These are phyloP conservation scores for Sterrhoptilus dennistouni DNA, from an alignment of 2,113 vertebrate genomes.

Conservation along the genomic window DNA sequence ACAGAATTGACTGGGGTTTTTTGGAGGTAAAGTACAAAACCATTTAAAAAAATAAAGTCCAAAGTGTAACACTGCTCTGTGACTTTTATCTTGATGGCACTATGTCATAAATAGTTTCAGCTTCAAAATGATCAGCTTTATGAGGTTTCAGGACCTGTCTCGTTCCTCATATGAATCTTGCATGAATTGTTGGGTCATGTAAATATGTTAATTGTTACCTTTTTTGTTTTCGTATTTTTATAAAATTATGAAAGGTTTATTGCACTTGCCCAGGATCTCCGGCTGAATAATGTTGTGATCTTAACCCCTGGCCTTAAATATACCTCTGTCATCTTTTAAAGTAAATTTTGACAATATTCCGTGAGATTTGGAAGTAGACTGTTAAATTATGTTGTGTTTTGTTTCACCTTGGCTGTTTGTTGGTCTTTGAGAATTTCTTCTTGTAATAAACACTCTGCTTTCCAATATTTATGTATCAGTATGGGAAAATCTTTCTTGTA, in stretches of 20 bases:
- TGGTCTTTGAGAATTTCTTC: background rate
- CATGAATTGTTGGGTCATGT: background rate
- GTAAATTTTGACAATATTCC: background rate
- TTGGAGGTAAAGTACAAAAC: constrained; percentile 63
- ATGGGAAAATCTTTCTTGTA: background rate
- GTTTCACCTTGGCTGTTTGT: background rate
- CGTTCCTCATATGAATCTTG: background rate
- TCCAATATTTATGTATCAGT: background rate
- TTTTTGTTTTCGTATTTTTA: background rate
- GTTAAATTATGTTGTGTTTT: background rate
- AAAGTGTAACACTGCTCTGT: constrained; percentile 65
- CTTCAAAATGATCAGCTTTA: constrained; percentile 71
- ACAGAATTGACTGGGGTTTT: background rate
- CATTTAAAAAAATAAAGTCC: constrained; percentile 51
- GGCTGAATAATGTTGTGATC: background rate
- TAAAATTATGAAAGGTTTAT: background rate
- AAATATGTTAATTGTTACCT: background rate
- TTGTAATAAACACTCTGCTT: background rate
- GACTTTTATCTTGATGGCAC: constrained; percentile 70
- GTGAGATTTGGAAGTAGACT: background rate
- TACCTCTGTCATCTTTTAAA: background rate
- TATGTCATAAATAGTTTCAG: constrained; percentile 61
- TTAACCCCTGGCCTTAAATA: background rate
- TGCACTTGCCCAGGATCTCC: background rate
- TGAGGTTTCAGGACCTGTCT: constrained; percentile 35